These are phyloP conservation scores for Acleris holmiana DNA, from an alignment of 2,888 invertebrate genomes.

Conservation along the genomic window DNA sequence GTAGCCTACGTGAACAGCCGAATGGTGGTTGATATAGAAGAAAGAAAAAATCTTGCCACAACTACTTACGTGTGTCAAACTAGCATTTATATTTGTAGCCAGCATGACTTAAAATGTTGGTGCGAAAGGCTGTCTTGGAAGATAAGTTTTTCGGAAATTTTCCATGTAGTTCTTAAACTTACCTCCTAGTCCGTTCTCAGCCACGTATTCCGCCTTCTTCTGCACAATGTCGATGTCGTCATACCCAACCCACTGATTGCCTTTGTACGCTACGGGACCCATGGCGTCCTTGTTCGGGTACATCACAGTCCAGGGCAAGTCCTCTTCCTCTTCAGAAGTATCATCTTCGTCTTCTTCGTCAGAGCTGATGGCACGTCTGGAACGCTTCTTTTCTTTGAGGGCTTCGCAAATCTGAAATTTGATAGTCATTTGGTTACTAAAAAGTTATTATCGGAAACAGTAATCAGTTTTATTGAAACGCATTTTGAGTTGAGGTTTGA, in stretches of 20 bases:
- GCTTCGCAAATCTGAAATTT: conserved; percentile 91
- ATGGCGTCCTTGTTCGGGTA: conserved; percentile 92
- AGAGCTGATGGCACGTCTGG: conserved; percentile 59
- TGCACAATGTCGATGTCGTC: conserved; percentile 93
- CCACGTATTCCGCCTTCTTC: conserved; percentile 93
- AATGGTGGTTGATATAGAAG: no score
- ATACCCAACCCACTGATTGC: conserved; percentile 97
- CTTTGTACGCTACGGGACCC: conserved; percentile 94
- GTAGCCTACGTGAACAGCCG: no score
- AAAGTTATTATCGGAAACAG: no score
- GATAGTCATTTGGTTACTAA: not conserved
- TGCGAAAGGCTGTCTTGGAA: no score
- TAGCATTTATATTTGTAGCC: no score
- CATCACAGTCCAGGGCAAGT: conserved; percentile 89
- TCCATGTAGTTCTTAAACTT: conserved; percentile 38
- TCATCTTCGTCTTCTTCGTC: conserved; percentile 62
- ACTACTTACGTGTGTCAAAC: no score
- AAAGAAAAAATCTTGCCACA: no score
- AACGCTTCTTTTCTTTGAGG: conserved; percentile 71
- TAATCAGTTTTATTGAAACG: no score
- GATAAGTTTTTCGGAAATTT: no score
- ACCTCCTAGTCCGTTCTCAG: conserved; percentile 93
- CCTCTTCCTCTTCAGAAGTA: conserved; percentile 84
- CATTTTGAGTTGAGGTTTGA: no score
- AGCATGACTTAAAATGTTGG: no score